Conservation (phyloP, 1,140 invertebrate species). For the Drosophila jambulina region DNA sequence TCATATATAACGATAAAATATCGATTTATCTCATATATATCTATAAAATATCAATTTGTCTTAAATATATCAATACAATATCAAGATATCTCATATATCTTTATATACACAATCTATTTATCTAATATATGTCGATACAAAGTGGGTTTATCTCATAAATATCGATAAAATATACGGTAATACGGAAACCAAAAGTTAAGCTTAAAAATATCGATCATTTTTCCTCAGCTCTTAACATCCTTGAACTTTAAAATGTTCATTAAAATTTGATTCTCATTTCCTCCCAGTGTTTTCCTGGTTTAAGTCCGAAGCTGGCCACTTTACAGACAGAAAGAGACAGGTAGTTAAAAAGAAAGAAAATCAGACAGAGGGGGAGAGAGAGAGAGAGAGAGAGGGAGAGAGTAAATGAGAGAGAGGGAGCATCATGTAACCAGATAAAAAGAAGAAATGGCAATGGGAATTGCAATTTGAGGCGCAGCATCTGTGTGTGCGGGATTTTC, state of each 20-base stretch:
- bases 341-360: slow-evolving; percentile 14
- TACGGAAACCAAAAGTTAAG: too few relatives aligned
- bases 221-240: background rate
- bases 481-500: slow-evolving; percentile 48
- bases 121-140: background rate
- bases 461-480: slow-evolving; percentile 46
- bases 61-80: too few relatives aligned
- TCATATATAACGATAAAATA: too few relatives aligned
- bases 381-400: background rate
- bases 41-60: too few relatives aligned
- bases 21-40: too few relatives aligned
- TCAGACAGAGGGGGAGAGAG: background rate
- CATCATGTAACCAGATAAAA: slow-evolving; percentile 43
- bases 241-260: background rate
- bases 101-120: too few relatives aligned
- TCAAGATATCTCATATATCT: too few relatives aligned
- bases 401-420: slow-evolving; percentile 2
- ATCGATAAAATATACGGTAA: background rate
- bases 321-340: slow-evolving; percentile 24
- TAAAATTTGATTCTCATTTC: background rate
- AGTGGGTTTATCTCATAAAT: too few relatives aligned
- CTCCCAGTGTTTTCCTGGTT: background rate
- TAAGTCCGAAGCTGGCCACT: slow-evolving; percentile 53
- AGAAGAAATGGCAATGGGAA: slow-evolving; percentile 36
- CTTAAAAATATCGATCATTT: background rate